Conservation (phyloP, 2,888 invertebrate genomes). For the Kryphioiulus occultus region DNA sequence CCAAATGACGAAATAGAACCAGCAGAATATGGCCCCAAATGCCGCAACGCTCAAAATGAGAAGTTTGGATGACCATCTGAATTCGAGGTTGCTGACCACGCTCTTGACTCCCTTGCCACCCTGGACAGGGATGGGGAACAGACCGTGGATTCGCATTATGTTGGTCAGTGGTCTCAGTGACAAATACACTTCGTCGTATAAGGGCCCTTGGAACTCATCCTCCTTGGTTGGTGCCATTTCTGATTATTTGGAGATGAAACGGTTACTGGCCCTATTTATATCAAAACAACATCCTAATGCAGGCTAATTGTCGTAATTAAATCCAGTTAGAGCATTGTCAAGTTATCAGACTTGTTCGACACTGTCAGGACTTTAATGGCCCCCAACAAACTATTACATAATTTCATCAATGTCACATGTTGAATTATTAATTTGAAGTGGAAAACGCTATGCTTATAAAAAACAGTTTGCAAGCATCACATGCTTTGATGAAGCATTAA, state of each 20-base stretch:
- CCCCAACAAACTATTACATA: background rate
- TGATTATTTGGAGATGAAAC: background rate
- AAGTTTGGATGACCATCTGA: background rate
- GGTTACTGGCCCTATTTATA: background rate
- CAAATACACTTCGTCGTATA: background rate
- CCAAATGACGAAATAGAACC: background rate
- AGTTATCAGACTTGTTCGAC: background rate
- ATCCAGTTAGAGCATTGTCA: background rate
- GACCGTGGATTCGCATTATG: background rate
- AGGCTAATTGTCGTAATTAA: background rate
- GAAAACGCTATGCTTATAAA: background rate
- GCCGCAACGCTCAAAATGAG: background rate
- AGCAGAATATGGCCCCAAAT: background rate
- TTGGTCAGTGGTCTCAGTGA: background rate
- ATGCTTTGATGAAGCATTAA: background rate
- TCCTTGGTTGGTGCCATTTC: background rate
- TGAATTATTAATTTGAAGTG: slow-evolving; percentile 28
- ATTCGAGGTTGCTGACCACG: background rate
- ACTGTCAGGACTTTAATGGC: background rate
- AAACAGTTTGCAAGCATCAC: background rate
- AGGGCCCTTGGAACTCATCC: background rate
- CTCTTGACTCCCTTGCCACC: background rate
- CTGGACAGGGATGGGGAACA: background rate
- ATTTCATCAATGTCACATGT: background rate
- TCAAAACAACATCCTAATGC: background rate